These are phyloP conservation scores for Hesperia comma DNA, from an alignment of 2,888 invertebrate species.

Conservation along the genomic window DNA sequence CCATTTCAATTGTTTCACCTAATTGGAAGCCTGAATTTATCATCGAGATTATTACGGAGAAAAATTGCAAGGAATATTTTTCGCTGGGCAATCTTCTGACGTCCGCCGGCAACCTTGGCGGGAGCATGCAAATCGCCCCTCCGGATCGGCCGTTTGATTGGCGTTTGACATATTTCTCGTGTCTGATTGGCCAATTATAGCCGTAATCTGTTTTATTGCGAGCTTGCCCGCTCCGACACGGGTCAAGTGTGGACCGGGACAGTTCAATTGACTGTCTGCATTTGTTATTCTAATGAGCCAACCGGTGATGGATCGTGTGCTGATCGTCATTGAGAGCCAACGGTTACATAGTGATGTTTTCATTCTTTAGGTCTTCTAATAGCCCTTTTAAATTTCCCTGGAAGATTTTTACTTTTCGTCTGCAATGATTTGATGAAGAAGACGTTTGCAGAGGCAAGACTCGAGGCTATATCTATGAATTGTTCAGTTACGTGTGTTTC, in stretches of 20 bases:
- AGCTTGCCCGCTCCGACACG: conserved; percentile 19
- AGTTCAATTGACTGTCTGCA: conserved; percentile 33
- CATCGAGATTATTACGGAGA: not conserved
- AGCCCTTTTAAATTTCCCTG: no score
- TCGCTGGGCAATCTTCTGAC: not conserved
- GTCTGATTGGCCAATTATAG: conserved; percentile 34
- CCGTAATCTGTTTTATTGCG: conserved; percentile 33
- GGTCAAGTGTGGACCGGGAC: conserved; percentile 33
- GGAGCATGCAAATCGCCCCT: conserved; percentile 25
- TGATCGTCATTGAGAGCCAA: conserved; percentile 4
- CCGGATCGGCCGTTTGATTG: conserved; percentile 32
- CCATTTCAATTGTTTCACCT: no score
- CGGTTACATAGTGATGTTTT: no score
- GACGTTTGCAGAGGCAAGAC: no score
- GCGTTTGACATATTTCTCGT: conserved; percentile 36
- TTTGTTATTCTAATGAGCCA: conserved; percentile 19
- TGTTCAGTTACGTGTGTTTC: no score
- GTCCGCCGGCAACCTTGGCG: conserved; percentile 15
- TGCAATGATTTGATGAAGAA: no score
- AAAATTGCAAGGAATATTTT: not conserved
- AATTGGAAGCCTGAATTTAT: no score
- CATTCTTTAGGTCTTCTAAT: no score
- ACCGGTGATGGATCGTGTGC: conserved; percentile 16
- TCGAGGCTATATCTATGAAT: no score
- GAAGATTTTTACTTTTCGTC: no score